Evolutionary conservation across 2,797 vertebrate species (phyloP).

Genomic region (Argyrosomus regius): DNA sequence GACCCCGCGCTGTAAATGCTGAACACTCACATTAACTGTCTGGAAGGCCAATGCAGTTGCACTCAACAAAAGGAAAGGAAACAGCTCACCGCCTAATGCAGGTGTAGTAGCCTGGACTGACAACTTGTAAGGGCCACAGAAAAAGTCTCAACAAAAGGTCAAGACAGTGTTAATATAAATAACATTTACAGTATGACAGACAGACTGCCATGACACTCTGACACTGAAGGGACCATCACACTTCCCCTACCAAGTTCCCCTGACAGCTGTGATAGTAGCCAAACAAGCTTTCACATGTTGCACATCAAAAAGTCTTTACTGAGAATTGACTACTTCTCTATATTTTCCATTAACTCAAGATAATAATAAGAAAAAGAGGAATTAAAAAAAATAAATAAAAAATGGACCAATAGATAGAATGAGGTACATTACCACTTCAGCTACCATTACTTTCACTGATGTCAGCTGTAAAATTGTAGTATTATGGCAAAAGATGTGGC

Average conservation of each 20-base stretch:
- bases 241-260: neutral
- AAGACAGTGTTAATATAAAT: neutral
- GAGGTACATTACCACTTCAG: too few relatives aligned
- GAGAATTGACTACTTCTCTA: neutral
- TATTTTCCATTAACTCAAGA: neutral
- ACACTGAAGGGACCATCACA: neutral
- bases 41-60: conserved; percentile 38
- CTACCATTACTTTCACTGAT: neutral
- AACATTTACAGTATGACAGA: neutral
- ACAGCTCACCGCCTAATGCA: conserved; percentile 38
- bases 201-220: too few relatives aligned
- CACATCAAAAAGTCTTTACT: neutral
- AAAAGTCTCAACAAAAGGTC: neutral
- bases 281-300: too few relatives aligned
- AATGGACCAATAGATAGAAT: neutral
- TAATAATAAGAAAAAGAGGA: neutral
- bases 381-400: neutral
- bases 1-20: conserved; percentile 55
- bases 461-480: neutral
- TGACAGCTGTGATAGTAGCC: too few relatives aligned
- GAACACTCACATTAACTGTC: conserved; percentile 60
- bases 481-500: neutral
- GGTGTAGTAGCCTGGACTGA: neutral
- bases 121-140: neutral
- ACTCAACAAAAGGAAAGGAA: conserved; percentile 55